phyloP scores from a whole-genome alignment of 2,113 vertebrate species.

The Gnathonemus longibarbis region DNA sequence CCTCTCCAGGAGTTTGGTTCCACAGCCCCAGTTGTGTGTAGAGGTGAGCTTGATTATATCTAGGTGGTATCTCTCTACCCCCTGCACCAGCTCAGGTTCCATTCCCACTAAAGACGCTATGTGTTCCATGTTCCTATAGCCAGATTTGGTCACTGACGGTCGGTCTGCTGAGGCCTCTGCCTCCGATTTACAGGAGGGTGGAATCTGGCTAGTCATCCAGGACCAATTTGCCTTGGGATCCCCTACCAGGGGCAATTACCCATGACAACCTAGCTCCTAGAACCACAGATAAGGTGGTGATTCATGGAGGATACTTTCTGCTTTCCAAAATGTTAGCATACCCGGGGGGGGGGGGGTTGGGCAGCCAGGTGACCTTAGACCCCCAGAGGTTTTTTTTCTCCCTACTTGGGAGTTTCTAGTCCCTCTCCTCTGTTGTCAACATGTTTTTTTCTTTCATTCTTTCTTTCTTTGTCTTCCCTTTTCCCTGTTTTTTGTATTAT shows the following conservation, averaged over 20 bases:
- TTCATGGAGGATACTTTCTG: too few species aligned
- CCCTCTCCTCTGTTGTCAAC: neutral
- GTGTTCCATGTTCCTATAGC: neutral
- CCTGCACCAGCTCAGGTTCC: neutral
- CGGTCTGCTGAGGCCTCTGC: neutral
- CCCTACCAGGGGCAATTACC: too few species aligned
- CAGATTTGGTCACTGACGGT: neutral
- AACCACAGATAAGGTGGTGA: too few species aligned
- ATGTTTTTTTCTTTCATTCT: neutral
- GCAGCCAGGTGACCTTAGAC: neutral
- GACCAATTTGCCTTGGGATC: too few species aligned
- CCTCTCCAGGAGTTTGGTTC: neutral
- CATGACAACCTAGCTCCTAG: too few species aligned
- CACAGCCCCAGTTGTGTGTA: neutral
- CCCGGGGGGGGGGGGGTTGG: too few species aligned
- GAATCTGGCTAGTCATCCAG: neutral
- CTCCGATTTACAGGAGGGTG: neutral
- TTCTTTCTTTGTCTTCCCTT: neutral
- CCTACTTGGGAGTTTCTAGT: neutral
- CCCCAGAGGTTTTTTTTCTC: neutral
- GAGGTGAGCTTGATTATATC: neutral
- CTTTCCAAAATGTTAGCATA: too few species aligned
- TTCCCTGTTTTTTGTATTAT: neutral
- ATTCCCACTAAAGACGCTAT: neutral
- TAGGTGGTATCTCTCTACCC: neutral